phyloP scores from a whole-genome alignment of 2,888 invertebrate species.

The Cantharis rustica region DNA sequence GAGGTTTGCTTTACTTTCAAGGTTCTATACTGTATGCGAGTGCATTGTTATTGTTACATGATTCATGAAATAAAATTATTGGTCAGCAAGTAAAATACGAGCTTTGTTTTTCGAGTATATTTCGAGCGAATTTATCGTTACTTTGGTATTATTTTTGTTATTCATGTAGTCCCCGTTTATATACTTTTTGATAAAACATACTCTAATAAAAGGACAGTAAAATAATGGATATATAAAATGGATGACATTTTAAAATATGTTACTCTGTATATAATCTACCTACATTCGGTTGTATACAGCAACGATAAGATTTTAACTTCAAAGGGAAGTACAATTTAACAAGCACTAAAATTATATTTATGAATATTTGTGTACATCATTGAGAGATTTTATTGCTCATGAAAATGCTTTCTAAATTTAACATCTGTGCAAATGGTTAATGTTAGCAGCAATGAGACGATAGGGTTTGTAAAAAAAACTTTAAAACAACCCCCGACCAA shows the following conservation, averaged over 20 bases:
- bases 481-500: not conserved
- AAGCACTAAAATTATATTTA: slow-evolving; percentile 46
- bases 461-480: not conserved
- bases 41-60: slow-evolving; percentile 31
- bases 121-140: slow-evolving; percentile 27
- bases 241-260: slow-evolving; percentile 16
- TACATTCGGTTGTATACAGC: not conserved
- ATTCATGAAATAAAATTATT: slow-evolving; percentile 35
- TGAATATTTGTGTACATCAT: slow-evolving; percentile 48
- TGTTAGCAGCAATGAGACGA: slow-evolving; percentile 4
- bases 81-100: slow-evolving; percentile 29
- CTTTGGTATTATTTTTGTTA: slow-evolving; percentile 28
- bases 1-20: slow-evolving; percentile 24
- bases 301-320: slow-evolving; percentile 22
- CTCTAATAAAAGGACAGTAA: slow-evolving; percentile 16
- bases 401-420: slow-evolving; percentile 42
- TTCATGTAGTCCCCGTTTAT: slow-evolving; percentile 34
- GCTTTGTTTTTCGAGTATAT: slow-evolving; percentile 27
- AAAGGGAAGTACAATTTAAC: slow-evolving; percentile 34
- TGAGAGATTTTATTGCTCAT: slow-evolving; percentile 42
- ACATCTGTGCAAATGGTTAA: slow-evolving; percentile 38
- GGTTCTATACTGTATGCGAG: slow-evolving; percentile 11
- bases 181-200: slow-evolving; percentile 31
- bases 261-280: not conserved
- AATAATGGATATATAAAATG: slow-evolving; percentile 18